Evolutionary conservation across 2,888 invertebrate species (phyloP).

Genomic region (Bruchidius siliquastri): DNA sequence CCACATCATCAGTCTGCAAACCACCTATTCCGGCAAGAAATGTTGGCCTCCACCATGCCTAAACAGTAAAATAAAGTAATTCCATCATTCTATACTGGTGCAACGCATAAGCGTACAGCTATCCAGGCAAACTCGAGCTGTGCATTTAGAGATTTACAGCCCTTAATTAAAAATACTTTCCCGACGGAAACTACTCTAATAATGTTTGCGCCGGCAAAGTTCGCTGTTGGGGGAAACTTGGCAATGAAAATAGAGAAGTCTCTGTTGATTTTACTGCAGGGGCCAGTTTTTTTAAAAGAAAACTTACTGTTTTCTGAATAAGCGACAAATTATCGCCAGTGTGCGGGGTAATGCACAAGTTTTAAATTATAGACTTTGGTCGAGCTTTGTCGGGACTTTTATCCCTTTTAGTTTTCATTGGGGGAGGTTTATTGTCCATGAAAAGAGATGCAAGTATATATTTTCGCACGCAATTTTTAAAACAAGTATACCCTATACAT

Average conservation of each 20-base stretch:
- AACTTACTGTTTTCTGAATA: not conserved
- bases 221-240: not conserved
- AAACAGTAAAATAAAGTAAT: too few species aligned
- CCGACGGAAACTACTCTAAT: slow-evolving; percentile 1
- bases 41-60: too few species aligned
- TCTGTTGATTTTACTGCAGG: not conserved
- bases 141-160: slow-evolving; percentile 1
- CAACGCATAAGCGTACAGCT: not conserved
- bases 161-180: not conserved
- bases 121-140: not conserved
- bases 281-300: not conserved
- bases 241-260: not conserved
- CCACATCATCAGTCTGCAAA: too few species aligned
- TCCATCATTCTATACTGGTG: too few species aligned
- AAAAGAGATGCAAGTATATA: too few species aligned
- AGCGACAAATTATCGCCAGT: not conserved
- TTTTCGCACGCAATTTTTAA: too few species aligned
- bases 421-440: not conserved
- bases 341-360: not conserved
- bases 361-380: not conserved
- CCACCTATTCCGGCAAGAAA: too few species aligned
- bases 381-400: not conserved
- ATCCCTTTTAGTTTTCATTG: not conserved
- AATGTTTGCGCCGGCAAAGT: not conserved
- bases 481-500: too few species aligned